Percentiles rank a stretch among this genome's conserved stretches.
Evolutionary conservation across 2,113 vertebrate species (phyloP).

Genomic region (Egretta garzetta): DNA sequence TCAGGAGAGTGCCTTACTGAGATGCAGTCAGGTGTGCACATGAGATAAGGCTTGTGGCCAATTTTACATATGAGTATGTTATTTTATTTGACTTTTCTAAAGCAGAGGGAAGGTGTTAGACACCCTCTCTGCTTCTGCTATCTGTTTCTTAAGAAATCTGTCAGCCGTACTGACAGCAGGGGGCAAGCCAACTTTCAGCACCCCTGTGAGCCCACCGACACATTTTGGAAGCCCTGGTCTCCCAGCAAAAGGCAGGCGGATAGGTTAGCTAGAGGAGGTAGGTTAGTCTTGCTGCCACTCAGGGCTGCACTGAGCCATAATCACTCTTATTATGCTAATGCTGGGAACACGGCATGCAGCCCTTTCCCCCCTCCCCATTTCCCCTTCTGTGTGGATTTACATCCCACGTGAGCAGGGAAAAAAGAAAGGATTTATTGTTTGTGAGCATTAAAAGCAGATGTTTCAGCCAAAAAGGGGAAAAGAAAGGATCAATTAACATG

Average conservation of each 20-base stretch:
- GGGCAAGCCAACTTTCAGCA: background rate
- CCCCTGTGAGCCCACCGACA: background rate
- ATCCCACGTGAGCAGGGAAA: background rate
- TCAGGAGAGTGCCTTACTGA: background rate
- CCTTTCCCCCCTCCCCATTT: background rate
- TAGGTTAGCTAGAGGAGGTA: background rate
- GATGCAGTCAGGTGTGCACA: background rate
- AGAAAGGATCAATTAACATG: background rate
- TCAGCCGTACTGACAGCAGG: background rate
- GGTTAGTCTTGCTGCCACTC: background rate
- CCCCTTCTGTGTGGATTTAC: background rate
- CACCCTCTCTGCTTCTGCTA: background rate
- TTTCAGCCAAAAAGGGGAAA: background rate
- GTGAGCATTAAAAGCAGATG: background rate
- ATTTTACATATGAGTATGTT: background rate
- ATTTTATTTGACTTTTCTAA: background rate
- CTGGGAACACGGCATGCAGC: background rate
- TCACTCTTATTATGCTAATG: background rate
- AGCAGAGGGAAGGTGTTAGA: background rate
- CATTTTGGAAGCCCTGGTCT: background rate
- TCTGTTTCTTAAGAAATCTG: background rate
- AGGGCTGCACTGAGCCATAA: background rate
- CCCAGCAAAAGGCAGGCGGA: rapidly evolving
- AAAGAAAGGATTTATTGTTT: background rate
- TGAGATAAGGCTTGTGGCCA: background rate